Conservation (phyloP, 2,888 invertebrate genomes). For the Polietes domitor region DNA sequence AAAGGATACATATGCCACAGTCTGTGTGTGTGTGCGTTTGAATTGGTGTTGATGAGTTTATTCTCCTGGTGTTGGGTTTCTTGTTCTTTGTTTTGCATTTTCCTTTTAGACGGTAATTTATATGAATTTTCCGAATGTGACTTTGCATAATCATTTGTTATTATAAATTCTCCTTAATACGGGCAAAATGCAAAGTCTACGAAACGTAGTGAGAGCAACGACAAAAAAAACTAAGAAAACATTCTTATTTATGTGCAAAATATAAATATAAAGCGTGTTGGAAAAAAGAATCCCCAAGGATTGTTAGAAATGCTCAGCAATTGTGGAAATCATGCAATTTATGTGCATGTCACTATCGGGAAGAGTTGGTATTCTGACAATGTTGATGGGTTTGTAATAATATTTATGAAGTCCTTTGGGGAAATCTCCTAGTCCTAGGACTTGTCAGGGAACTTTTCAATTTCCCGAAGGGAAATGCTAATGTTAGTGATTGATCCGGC, state of each 20-base stretch:
- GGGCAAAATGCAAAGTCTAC: not conserved
- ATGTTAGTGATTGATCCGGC: too few relatives aligned
- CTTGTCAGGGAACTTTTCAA: too few relatives aligned
- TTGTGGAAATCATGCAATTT: slow-evolving; percentile 50
- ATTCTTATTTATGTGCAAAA: slow-evolving; percentile 55
- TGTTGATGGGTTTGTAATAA: not conserved
- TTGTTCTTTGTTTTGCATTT: slow-evolving; percentile 5
- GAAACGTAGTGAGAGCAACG: not conserved
- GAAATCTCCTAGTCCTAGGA: too few relatives aligned
- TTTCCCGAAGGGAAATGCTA: too few relatives aligned
- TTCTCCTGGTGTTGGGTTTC: not conserved
- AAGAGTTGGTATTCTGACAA: not conserved
- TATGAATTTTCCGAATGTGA: slow-evolving; percentile 68
- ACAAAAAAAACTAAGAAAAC: slow-evolving; percentile 35
- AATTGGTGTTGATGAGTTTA: slow-evolving; percentile 4
- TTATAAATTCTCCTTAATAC: slow-evolving; percentile 65
- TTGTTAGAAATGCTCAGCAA: slow-evolving; percentile 44
- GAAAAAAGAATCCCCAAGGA: slow-evolving; percentile 40
- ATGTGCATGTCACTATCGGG: slow-evolving; percentile 31
- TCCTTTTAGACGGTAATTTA: slow-evolving; percentile 57
- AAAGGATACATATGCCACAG: not conserved
- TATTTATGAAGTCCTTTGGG: not conserved
- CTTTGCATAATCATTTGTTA: slow-evolving; percentile 71
- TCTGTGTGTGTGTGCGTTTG: not conserved
- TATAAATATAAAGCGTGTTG: not conserved